Evolutionary conservation across 2,888 invertebrate species (phyloP).

Genomic region (Drosophila mayaguana): DNA sequence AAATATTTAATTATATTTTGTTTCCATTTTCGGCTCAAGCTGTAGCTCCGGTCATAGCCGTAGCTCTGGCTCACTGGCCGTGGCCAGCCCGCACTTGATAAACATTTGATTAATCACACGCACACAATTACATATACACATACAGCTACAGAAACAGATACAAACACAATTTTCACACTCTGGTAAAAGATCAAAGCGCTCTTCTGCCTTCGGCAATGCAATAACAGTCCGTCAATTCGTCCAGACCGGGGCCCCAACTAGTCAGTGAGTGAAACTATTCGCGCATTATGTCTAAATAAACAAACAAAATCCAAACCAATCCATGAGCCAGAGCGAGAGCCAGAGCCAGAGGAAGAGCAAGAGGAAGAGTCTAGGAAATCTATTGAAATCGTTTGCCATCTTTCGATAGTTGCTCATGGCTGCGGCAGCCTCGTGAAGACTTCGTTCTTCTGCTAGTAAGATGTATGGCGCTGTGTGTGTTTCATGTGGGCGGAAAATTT

Average conservation of each 20-base stretch:
- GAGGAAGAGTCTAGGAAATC: constrained; percentile 29
- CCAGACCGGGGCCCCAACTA: constrained; percentile 47
- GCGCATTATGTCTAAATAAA: constrained; percentile 80
- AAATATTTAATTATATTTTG: constrained; percentile 78
- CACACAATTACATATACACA: constrained; percentile 28
- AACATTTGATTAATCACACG: constrained; percentile 75
- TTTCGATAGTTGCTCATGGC: constrained; percentile 30
- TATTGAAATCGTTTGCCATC: constrained; percentile 50
- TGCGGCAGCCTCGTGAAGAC: constrained; percentile 4
- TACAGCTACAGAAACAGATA: constrained; percentile 10
- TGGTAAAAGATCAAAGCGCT: constrained; percentile 67
- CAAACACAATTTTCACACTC: constrained; percentile 56
- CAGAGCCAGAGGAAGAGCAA: constrained; percentile 10
- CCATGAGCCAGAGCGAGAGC: constrained; percentile 15
- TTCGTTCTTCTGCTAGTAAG: constrained; percentile 47
- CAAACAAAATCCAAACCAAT: constrained; percentile 65
- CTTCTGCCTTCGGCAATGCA: constrained; percentile 33
- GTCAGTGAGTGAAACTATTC: constrained; percentile 76
- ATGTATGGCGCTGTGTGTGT: constrained; percentile 60
- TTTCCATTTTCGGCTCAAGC: constrained; percentile 59
- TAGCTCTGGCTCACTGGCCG: too few relatives aligned
- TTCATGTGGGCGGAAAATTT: constrained; percentile 68
- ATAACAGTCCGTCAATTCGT: constrained; percentile 57
- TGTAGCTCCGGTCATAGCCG: background rate
- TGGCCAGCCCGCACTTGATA: constrained; percentile 39